Conservation (phyloP, 2,888 invertebrate species). For the Cephonodes hylas region DNA sequence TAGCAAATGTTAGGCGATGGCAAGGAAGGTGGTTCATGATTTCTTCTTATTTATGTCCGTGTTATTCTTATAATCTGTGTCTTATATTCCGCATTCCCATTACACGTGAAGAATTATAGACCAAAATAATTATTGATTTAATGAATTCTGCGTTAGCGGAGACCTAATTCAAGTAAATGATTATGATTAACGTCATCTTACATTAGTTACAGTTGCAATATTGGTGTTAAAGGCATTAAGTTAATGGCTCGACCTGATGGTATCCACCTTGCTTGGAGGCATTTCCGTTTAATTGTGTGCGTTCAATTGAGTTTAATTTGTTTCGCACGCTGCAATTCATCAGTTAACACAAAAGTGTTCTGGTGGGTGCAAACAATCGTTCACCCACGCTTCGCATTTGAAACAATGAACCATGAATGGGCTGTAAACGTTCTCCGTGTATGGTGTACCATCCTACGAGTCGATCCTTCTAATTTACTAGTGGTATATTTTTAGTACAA, state of each 20-base stretch:
- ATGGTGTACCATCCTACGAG: conserved; percentile 51
- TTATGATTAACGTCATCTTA: not conserved
- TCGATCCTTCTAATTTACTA: conserved; percentile 45
- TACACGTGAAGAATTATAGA: not conserved
- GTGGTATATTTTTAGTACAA: conserved; percentile 19
- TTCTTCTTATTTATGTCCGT: too few species aligned
- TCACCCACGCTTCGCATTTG: conserved; percentile 53
- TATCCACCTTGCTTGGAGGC: conserved; percentile 26
- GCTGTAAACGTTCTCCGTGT: conserved; percentile 50
- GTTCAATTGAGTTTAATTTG: conserved; percentile 65
- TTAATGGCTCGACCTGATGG: conserved; percentile 13
- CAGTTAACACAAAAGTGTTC: conserved; percentile 44
- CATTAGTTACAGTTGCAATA: conserved; percentile 2
- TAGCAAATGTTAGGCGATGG: too few species aligned
- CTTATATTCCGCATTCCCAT: too few species aligned
- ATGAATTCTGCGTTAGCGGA: not conserved
- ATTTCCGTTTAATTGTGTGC: conserved; percentile 48
- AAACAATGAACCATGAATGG: conserved; percentile 62
- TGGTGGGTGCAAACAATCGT: conserved; percentile 69
- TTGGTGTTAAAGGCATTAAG: not conserved
- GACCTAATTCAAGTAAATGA: not conserved
- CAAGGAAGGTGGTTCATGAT: too few species aligned
- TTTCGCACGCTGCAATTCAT: conserved; percentile 62
- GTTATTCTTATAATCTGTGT: too few species aligned
- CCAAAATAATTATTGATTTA: not conserved